phyloP scores from a whole-genome alignment of 1,140 invertebrate genomes.

The Drosophila athabasca region DNA sequence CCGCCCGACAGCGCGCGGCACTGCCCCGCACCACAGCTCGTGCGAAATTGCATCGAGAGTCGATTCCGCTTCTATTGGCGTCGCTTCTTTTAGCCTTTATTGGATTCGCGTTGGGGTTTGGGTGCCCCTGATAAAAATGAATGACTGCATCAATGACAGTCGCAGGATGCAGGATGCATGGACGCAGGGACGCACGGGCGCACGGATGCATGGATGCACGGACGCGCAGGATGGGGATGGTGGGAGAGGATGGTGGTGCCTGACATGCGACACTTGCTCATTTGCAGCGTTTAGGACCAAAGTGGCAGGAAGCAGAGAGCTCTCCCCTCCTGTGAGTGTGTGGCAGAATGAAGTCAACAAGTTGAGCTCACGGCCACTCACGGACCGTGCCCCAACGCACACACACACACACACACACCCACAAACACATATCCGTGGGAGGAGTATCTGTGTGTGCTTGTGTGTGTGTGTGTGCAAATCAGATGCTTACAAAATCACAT shows the following conservation, averaged over 20 bases:
- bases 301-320: slow-evolving; percentile 63
- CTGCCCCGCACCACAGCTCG: slow-evolving; percentile 5
- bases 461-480: slow-evolving; percentile 52
- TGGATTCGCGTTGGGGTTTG: slow-evolving; percentile 57
- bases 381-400: slow-evolving; percentile 1
- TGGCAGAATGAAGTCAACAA: slow-evolving; percentile 47
- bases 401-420: slow-evolving; percentile 5
- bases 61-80: slow-evolving; percentile 55
- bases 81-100: slow-evolving; percentile 49
- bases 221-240: neutral
- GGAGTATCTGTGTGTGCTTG: slow-evolving; percentile 3
- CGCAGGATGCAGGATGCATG: slow-evolving; percentile 30
- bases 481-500: slow-evolving; percentile 72
- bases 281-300: slow-evolving; percentile 72
- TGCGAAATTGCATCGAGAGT: slow-evolving; percentile 63
- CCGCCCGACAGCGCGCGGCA: no score
- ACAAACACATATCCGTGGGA: neutral
- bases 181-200: slow-evolving; percentile 5
- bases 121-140: slow-evolving; percentile 65
- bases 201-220: slow-evolving; percentile 26
- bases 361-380: slow-evolving; percentile 33
- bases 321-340: neutral
- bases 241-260: slow-evolving; percentile 2
- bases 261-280: slow-evolving; percentile 70
- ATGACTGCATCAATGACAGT: slow-evolving; percentile 67